These are phyloP conservation scores for Cotesia typhae DNA, from an alignment of 1,140 invertebrate species.

Conservation along the genomic window DNA sequence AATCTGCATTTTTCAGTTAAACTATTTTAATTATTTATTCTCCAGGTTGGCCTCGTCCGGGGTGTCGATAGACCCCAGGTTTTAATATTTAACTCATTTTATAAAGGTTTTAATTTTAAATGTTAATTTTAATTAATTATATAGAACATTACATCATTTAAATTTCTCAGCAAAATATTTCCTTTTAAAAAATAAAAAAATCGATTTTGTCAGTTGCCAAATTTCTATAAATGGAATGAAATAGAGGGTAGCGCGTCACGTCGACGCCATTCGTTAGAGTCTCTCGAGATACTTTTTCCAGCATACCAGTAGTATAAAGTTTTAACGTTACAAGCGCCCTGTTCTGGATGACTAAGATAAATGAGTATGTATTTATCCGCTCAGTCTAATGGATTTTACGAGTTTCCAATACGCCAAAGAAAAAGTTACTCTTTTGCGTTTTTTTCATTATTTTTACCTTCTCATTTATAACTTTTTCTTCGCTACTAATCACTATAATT, in stretches of 20 bases:
- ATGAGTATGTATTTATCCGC: conserved; percentile 36
- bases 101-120: too few species aligned
- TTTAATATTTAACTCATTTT: too few species aligned
- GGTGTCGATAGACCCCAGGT: too few species aligned
- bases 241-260: conserved; percentile 31
- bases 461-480: background rate
- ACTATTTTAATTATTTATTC: too few species aligned
- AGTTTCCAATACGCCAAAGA: conserved; percentile 36
- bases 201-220: conserved; percentile 34
- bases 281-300: conserved; percentile 27
- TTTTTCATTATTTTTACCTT: conserved; percentile 10
- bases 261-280: conserved; percentile 38
- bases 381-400: conserved; percentile 37
- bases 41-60: too few species aligned
- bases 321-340: conserved; percentile 25
- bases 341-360: conserved; percentile 38
- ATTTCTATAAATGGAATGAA: conserved; percentile 25
- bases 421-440: background rate
- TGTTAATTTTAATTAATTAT: too few species aligned
- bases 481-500: background rate
- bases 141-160: too few species aligned
- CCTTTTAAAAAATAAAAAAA: background rate
- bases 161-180: too few species aligned
- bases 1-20: too few species aligned
- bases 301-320: conserved; percentile 23